Evolutionary conservation across 2,888 invertebrate genomes (phyloP).

Genomic region (Orchesellides sinensis): DNA sequence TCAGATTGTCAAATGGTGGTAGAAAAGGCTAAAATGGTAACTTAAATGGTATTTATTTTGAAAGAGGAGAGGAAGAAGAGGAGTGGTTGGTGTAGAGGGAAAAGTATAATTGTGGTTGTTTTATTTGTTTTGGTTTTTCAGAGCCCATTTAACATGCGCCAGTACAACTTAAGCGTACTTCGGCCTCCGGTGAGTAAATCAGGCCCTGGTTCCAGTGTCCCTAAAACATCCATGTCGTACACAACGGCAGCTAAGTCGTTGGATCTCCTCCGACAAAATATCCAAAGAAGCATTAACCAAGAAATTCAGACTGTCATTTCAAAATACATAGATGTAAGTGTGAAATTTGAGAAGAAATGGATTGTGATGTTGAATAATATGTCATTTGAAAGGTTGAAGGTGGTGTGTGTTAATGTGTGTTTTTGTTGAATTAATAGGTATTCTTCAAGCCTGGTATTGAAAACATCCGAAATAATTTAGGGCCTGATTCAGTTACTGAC

Average conservation of each 20-base stretch:
- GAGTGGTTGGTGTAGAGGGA: no score
- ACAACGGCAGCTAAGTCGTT: conserved; percentile 85
- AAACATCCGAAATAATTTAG: conserved; percentile 86
- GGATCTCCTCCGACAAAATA: conserved; percentile 85
- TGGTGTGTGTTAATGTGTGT: no score
- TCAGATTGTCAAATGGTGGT: no score
- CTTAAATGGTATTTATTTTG: neutral
- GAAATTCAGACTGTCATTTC: conserved; percentile 87
- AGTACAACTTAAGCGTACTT: conserved; percentile 85
- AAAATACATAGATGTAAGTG: conserved; percentile 85
- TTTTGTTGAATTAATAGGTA: conserved; percentile 79
- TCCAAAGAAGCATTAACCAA: conserved; percentile 87
- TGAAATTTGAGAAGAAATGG: neutral
- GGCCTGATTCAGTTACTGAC: conserved; percentile 85
- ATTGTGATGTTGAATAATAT: neutral
- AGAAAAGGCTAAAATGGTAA: neutral
- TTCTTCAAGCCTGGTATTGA: conserved; percentile 88
- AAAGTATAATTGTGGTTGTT: neutral
- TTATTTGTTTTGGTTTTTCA: conserved; percentile 76
- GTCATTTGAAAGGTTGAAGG: no score
- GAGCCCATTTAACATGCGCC: conserved; percentile 83
- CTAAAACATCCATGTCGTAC: conserved; percentile 74
- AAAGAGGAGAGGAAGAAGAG: no score
- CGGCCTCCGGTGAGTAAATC: conserved; percentile 74
- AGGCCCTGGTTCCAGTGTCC: conserved; percentile 70